Conservation (phyloP, 2,888 invertebrate genomes). For the Phoenoteleia sp. region DNA sequence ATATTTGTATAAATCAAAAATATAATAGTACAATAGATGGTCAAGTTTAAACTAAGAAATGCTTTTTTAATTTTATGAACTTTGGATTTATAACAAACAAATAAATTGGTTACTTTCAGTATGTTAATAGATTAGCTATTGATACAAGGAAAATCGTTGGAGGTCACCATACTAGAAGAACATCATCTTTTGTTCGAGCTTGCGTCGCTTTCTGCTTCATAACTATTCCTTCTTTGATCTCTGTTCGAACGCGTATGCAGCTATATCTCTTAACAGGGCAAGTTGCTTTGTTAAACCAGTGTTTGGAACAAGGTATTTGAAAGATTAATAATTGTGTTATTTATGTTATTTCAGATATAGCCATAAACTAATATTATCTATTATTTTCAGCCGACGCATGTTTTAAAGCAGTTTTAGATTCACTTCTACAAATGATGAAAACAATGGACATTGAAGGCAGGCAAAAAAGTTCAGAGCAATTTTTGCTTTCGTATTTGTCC, state of each 20-base stretch:
- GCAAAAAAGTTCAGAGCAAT: slow-evolving; percentile 91
- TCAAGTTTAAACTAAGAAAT: too few species aligned
- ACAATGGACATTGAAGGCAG: slow-evolving; percentile 92
- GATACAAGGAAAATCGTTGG: slow-evolving; percentile 90
- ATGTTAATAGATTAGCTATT: slow-evolving; percentile 93
- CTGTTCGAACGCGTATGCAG: slow-evolving; percentile 92
- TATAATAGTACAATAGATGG: too few species aligned
- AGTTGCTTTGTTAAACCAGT: slow-evolving; percentile 95
- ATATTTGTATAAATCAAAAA: too few species aligned
- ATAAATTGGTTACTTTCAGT: slow-evolving; percentile 86
- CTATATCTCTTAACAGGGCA: slow-evolving; percentile 96
- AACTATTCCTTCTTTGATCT: slow-evolving; percentile 97
- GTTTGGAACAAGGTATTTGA: slow-evolving; percentile 94
- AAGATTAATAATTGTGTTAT: not conserved
- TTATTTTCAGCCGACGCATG: slow-evolving; percentile 94
- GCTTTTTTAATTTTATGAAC: too few species aligned
- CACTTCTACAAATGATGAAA: slow-evolving; percentile 93
- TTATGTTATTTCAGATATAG: slow-evolving; percentile 25
- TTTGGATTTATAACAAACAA: slow-evolving; percentile 2
- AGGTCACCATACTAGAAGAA: slow-evolving; percentile 93
- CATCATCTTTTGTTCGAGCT: slow-evolving; percentile 95
- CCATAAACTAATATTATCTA: not conserved
- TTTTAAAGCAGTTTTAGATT: slow-evolving; percentile 94
- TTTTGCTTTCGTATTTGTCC: slow-evolving; percentile 90
- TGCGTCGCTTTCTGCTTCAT: slow-evolving; percentile 98